These are phyloP conservation scores for Aphelenchoides bicaudatus DNA, from an alignment of 2,888 invertebrate species.

Conservation along the genomic window DNA sequence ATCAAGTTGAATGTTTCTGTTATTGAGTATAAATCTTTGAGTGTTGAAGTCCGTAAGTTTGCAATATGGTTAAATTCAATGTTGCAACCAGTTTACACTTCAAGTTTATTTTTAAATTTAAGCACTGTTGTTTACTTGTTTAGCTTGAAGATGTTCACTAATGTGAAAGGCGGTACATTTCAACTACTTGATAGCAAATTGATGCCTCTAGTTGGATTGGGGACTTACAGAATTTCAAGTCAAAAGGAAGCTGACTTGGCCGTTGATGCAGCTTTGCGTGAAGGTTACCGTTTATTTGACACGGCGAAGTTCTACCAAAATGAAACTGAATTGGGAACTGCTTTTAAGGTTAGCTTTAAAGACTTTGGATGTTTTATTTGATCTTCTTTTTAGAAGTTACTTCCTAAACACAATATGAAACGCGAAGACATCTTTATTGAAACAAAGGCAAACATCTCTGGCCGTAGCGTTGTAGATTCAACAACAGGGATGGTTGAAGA, in stretches of 20 bases:
- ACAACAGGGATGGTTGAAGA: conserved; percentile 35
- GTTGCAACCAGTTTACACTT: too few relatives aligned
- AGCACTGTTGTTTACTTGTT: too few relatives aligned
- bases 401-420: conserved; percentile 63
- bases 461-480: conserved; percentile 24
- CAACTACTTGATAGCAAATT: conserved; percentile 30
- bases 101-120: too few relatives aligned
- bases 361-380: background rate
- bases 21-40: too few relatives aligned
- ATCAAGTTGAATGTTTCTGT: too few relatives aligned
- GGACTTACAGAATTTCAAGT: conserved; percentile 45
- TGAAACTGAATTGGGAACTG: conserved; percentile 71
- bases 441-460: conserved; percentile 68
- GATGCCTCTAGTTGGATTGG: conserved; percentile 56
- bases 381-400: conserved; percentile 21
- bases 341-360: conserved; percentile 64
- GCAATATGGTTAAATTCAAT: too few relatives aligned
- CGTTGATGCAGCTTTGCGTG: conserved; percentile 61
- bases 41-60: too few relatives aligned
- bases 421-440: conserved; percentile 76
- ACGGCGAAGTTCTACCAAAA: conserved; percentile 76
- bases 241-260: conserved; percentile 51
- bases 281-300: conserved; percentile 66
- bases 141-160: too few relatives aligned
- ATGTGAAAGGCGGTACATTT: background rate